A percentile compares a stretch with the other conserved stretches of the same genome.
Conservation (phyloP, 2,113 vertebrate species). For the Pituophis catenifer region DNA sequence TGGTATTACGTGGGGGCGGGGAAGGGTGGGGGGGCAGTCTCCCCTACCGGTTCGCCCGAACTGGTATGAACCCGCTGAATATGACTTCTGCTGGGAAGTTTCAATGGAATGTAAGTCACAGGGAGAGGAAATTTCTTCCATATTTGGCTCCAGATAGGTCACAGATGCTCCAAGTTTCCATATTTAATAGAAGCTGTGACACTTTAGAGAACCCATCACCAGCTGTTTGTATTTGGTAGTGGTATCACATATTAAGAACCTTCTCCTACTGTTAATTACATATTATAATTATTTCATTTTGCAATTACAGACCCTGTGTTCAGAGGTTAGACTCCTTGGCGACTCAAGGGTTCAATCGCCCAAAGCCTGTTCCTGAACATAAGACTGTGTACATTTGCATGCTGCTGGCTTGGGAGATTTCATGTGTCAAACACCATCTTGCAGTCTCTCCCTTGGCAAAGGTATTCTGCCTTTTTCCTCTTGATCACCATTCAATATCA, state of each 20-base stretch:
- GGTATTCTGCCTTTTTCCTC: not conserved
- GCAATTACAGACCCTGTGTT: not conserved
- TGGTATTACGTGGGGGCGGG: fast-evolving
- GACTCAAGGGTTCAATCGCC: too few relatives aligned
- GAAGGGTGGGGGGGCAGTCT: too few relatives aligned
- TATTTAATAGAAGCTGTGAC: not conserved
- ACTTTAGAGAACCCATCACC: not conserved
- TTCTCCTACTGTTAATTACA: not conserved
- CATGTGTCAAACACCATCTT: not conserved
- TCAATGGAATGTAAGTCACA: not conserved
- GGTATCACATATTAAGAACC: not conserved
- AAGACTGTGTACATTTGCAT: not conserved
- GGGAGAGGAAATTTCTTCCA: not conserved
- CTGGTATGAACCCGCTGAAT: too few relatives aligned
- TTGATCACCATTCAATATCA: not conserved
- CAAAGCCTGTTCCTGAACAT: not conserved
- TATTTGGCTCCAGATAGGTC: not conserved
- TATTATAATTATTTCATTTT: not conserved
- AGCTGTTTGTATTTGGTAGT: not conserved
- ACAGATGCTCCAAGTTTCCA: not conserved
- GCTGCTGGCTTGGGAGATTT: not conserved
- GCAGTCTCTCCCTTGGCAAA: too few relatives aligned
- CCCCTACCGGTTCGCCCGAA: too few relatives aligned
- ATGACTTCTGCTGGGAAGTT: not conserved
- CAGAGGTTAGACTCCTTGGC: not conserved